These are phyloP conservation scores for Ceratothoa steindachneri DNA, from an alignment of 2,888 invertebrate genomes.

Conservation along the genomic window DNA sequence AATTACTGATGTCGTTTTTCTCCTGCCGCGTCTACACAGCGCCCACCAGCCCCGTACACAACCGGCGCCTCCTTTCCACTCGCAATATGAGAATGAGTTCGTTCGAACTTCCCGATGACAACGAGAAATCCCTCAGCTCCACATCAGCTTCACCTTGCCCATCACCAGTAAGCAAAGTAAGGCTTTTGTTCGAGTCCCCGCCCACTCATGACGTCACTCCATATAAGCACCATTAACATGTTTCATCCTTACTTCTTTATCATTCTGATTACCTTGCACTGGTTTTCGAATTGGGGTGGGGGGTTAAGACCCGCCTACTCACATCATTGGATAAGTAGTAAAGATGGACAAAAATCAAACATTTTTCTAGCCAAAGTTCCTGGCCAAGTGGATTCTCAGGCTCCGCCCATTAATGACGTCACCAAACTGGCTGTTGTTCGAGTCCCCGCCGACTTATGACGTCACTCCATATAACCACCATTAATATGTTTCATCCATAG, in stretches of 20 bases:
- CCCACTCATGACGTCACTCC: not conserved
- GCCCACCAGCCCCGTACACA: slow-evolving; percentile 87
- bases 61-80: slow-evolving; percentile 68
- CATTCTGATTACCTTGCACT: not conserved
- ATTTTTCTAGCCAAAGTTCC: too few relatives aligned
- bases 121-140: slow-evolving; percentile 83
- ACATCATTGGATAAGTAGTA: too few relatives aligned
- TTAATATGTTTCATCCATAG: too few relatives aligned
- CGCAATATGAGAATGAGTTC: slow-evolving; percentile 86
- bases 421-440: too few relatives aligned
- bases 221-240: not conserved
- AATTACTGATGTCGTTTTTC: not conserved
- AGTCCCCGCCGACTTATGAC: too few relatives aligned
- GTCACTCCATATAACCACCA: too few relatives aligned
- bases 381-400: too few relatives aligned
- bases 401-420: too few relatives aligned
- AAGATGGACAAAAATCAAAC: too few relatives aligned
- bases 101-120: slow-evolving; percentile 85
- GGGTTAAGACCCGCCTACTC: too few relatives aligned
- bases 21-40: slow-evolving; percentile 58
- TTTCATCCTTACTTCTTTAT: not conserved
- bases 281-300: not conserved
- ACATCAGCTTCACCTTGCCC: slow-evolving; percentile 91
- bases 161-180: slow-evolving; percentile 63
- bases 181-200: too few relatives aligned